Base-by-base conservation (phyloP, 2,888 invertebrate genomes). In the Phyto melanocephala region DNA sequence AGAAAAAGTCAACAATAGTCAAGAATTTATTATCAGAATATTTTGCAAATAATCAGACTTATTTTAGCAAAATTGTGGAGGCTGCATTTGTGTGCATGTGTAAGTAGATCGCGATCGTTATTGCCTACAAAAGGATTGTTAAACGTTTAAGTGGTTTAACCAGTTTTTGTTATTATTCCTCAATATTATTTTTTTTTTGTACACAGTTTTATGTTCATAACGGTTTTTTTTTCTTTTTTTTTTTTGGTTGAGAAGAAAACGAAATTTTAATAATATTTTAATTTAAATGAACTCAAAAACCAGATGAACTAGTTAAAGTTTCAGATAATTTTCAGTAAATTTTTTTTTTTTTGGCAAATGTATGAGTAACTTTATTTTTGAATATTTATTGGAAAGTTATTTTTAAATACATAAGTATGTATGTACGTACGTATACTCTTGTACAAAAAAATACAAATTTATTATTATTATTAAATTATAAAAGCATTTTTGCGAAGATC, bases 231-330 rank as follows among this genome's bases (percentile, higher is more conserved):
- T 35, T 11, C 45, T 37, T 37, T 1, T n/a, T n/a, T n/a, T n/a
- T n/a, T n/a, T n/a, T n/a, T n/a, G n/a, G n/a, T n/a, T n/a, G n/a
- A n/a, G n/a, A 7, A 4, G 7, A 65, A 40, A 17, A 40, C n/a
- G n/a, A n/a, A n/a, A n/a, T n/a, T n/a, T n/a, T n/a, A n/a, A n/a
- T n/a, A n/a, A n/a, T n/a, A n/a, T n/a, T n/a, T n/a, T n/a, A n/a
- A 37, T 63, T 11, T 45, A 67, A 82, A 79, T 35, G 67, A 82
- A 82, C 79, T 75, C 82, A 75, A 82, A 81, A 82, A 82, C 82
- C 42, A n/a, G n/a, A n/a, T 82, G 75, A 17, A 75, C 79, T 71
- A 79, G 70, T 82, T 78, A 70, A 33, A 42, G 35, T 47, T 63
- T 60, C 58, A 35, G 1, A 24, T 10, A 17, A 17, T 47, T 33